Base-by-base conservation (phyloP, 2,888 invertebrate species). In the Automeris io region DNA sequence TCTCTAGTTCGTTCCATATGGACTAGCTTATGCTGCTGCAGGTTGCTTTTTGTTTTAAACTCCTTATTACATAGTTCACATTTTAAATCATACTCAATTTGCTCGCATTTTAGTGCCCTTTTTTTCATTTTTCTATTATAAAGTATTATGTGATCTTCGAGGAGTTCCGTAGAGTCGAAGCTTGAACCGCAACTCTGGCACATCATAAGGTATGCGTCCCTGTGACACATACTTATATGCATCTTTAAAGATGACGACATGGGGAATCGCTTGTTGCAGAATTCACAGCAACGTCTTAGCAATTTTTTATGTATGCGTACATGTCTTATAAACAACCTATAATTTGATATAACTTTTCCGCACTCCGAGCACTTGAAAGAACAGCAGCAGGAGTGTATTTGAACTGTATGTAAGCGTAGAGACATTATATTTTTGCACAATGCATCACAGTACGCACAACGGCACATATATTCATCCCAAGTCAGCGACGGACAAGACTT, bases 1-100 rank as follows among this genome's bases (percentile, higher is more conserved):
- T 86, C 72, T 48, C 80, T 56, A 6, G 70, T 71, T 0, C 82
- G 72, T 46, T 85, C 83, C 36, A 81, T 88, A 39, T 89, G 86
- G 0, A 81, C 65, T 1, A 76, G 42, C 38, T 70, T 74, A 39
- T 87, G 87, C 18, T 80, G 81, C 2, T 67, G 64, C 1, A 86
- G 46, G 37, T 81, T 83, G 11, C 79, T 76, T 1, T 70, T 52
- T 0, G 81, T 72, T 45, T 86, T 85, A 22, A 85, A 86, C 31
- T 79, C 72, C 29, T 81, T 82, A 4, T 62, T 50, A 21, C 86
- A 86, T 35, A 68, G 57, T 1, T 76, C 58, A 37, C 86, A 86
- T 54, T 82, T 85, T 0, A 80, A 45, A 8, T 77, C 71, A 0
- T 37, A 21, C 0, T 67, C 61, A 1, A 47, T 22, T 0, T 46